Conservation (phyloP, 2,113 vertebrate species). For the Pongo pygmaeus region DNA sequence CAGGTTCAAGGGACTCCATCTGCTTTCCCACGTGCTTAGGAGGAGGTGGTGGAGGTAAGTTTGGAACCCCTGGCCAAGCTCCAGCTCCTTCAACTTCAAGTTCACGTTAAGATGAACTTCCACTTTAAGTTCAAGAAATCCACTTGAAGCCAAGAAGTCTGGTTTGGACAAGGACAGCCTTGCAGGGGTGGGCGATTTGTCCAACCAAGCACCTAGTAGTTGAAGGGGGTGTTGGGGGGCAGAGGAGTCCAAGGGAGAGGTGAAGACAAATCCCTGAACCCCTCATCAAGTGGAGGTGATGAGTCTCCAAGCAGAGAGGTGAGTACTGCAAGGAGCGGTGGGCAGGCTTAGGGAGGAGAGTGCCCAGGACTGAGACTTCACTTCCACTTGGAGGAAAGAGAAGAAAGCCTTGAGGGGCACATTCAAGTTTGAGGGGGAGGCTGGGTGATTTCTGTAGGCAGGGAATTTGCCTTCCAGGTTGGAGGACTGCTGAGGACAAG, state of each 20-base stretch:
- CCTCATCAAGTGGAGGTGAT: background rate
- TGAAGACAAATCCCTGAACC: too few species aligned
- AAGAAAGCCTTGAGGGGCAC: background rate
- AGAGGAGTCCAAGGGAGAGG: background rate
- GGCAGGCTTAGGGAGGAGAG: too few species aligned
- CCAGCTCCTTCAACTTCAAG: background rate
- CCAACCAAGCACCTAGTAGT: background rate
- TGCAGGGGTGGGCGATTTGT: background rate
- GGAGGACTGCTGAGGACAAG: background rate
- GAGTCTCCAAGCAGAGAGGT: background rate
- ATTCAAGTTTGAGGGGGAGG: background rate
- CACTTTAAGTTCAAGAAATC: background rate
- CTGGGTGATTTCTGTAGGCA: background rate
- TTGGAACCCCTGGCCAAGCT: background rate
- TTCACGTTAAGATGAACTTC: background rate
- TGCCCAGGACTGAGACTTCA: background rate
- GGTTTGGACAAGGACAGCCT: background rate
- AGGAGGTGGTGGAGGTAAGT: background rate
- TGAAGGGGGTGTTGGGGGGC: too few species aligned
- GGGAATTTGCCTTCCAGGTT: background rate
- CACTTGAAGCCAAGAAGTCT: background rate
- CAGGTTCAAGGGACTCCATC: background rate
- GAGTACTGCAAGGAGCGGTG: background rate
- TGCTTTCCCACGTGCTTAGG: background rate
- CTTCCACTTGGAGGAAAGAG: background rate